Conservation (phyloP, 1,140 invertebrate genomes). For the Drosophila kanapiae region DNA sequence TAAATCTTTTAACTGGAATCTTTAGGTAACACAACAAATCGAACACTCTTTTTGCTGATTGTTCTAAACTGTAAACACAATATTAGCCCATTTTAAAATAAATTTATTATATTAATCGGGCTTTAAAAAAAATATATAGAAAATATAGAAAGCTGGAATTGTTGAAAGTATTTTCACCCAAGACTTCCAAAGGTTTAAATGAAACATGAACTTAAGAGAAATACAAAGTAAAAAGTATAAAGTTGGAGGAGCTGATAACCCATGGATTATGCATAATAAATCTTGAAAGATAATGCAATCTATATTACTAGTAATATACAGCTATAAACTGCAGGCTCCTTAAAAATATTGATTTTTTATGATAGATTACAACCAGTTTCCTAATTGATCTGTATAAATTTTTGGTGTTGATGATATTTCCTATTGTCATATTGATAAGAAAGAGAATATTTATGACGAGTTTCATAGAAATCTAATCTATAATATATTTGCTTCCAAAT, state of each 20-base stretch:
- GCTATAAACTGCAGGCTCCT: neutral
- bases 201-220: no score
- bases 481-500: neutral
- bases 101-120: no score
- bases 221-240: no score
- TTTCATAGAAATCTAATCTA: constrained; percentile 4
- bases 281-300: neutral
- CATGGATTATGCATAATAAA: neutral
- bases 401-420: neutral
- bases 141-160: no score
- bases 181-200: no score
- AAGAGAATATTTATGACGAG: constrained; percentile 2
- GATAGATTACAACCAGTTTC: neutral
- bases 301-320: neutral
- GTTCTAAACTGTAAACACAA: no score
- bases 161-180: no score
- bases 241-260: neutral
- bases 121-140: no score
- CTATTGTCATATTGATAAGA: neutral
- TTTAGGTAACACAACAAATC: no score
- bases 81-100: no score
- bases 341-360: neutral
- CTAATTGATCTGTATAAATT: neutral
- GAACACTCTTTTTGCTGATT: no score
- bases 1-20: no score